Conservation (phyloP, 2,888 invertebrate species). For the Chydorus sphaericus region DNA sequence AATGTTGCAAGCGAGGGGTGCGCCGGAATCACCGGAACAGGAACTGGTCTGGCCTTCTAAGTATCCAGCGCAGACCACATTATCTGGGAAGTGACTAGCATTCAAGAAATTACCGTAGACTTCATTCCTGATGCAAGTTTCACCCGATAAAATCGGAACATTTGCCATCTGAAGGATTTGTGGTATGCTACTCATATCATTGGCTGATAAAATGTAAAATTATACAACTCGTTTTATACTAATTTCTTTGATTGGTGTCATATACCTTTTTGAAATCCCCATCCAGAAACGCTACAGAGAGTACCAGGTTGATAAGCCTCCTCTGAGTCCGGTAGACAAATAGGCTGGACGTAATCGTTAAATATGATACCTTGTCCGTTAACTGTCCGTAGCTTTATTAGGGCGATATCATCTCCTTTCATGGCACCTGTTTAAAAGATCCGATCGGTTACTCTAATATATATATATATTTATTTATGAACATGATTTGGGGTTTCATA, state of each 20-base stretch:
- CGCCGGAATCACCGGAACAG: slow-evolving; percentile 66
- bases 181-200: slow-evolving; percentile 41
- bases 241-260: slow-evolving; percentile 20
- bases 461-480: neutral
- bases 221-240: neutral
- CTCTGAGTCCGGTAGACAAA: slow-evolving; percentile 47
- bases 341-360: slow-evolving; percentile 37
- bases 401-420: neutral
- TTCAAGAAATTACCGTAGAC: slow-evolving; percentile 45
- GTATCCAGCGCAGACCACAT: slow-evolving; percentile 67
- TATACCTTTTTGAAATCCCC: slow-evolving; percentile 48
- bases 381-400: neutral
- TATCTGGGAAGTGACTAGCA: slow-evolving; percentile 45
- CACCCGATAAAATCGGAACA: slow-evolving; percentile 45
- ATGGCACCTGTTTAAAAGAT: no score
- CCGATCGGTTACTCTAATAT: no score
- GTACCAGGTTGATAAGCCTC: slow-evolving; percentile 32
- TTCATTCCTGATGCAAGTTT: slow-evolving; percentile 43
- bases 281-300: slow-evolving; percentile 63
- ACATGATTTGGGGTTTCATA: neutral
- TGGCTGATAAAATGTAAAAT: slow-evolving; percentile 25
- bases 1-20: slow-evolving; percentile 54
- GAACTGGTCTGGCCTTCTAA: slow-evolving; percentile 59
- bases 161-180: slow-evolving; percentile 44
- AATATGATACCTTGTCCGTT: neutral